Evolutionary conservation across 1,140 invertebrate species (phyloP).

Genomic region (Apocrypta bakeri): DNA sequence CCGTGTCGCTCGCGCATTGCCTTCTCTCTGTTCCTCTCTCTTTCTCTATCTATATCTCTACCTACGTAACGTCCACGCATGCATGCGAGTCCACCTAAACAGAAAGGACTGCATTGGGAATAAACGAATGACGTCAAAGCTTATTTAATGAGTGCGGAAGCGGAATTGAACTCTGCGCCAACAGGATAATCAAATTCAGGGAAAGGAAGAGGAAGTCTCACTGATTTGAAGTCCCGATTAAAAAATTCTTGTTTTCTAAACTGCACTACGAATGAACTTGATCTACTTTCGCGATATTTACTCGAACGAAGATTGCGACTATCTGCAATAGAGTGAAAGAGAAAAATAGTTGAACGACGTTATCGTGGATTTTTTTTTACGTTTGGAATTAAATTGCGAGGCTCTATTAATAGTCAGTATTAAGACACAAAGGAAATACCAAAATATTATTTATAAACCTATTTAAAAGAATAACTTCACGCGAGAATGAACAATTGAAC

Average conservation of each 20-base stretch:
- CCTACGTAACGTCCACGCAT: background rate
- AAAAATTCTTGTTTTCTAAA: slow-evolving; percentile 37
- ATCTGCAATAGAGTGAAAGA: too few relatives aligned
- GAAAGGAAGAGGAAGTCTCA: background rate
- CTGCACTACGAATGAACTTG: background rate
- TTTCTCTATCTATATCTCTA: background rate
- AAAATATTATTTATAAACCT: too few relatives aligned
- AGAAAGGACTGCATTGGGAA: background rate
- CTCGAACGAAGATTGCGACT: background rate
- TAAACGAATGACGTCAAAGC: slow-evolving; percentile 42
- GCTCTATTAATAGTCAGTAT: too few relatives aligned
- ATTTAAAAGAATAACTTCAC: too few relatives aligned
- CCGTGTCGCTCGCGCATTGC: background rate
- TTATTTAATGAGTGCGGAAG: slow-evolving; percentile 45
- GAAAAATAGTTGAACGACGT: too few relatives aligned
- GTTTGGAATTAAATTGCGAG: too few relatives aligned
- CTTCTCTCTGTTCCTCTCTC: background rate
- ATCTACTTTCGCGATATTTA: background rate
- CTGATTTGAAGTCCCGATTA: slow-evolving; percentile 47
- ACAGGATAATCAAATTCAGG: slow-evolving; percentile 40
- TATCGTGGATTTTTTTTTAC: too few relatives aligned
- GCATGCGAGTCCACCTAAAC: background rate
- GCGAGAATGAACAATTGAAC: slow-evolving; percentile 21
- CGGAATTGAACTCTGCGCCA: slow-evolving; percentile 36
- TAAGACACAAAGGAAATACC: too few relatives aligned